Percentiles rank a stretch among this genome's conserved stretches.
Evolutionary conservation across 2,113 vertebrate genomes (phyloP).

Genomic region (Callipepla californica): DNA sequence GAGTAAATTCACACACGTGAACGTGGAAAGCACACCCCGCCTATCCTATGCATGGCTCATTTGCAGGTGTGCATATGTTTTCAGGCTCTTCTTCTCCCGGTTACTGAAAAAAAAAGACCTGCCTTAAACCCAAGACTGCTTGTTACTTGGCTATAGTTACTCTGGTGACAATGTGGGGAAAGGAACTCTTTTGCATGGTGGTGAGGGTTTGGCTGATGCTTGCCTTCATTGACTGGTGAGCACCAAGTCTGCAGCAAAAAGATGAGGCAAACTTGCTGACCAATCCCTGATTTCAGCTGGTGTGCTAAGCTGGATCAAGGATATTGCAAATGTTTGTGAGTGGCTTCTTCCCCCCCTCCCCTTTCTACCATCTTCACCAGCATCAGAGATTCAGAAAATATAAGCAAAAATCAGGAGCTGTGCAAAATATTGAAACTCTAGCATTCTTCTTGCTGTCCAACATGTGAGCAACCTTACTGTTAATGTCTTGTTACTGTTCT

Average conservation of each 20-base stretch:
- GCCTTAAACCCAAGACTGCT: neutral
- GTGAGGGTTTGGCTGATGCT: neutral
- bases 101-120: neutral
- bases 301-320: neutral
- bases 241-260: neutral
- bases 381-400: neutral
- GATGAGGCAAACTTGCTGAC: neutral
- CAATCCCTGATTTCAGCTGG: neutral
- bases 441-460: neutral
- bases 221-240: neutral
- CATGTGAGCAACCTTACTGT: neutral
- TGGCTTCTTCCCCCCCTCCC: neutral
- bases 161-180: neutral
- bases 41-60: fast-evolving
- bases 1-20: fast-evolving
- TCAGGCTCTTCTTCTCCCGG: neutral
- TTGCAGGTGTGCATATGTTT: neutral
- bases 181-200: neutral
- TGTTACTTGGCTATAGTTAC: neutral
- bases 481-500: neutral
- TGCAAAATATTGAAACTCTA: neutral
- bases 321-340: neutral
- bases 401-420: neutral
- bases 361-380: neutral
- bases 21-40: neutral